Conservation (phyloP, 2,797 vertebrate genomes). For the Lemur catta region DNA sequence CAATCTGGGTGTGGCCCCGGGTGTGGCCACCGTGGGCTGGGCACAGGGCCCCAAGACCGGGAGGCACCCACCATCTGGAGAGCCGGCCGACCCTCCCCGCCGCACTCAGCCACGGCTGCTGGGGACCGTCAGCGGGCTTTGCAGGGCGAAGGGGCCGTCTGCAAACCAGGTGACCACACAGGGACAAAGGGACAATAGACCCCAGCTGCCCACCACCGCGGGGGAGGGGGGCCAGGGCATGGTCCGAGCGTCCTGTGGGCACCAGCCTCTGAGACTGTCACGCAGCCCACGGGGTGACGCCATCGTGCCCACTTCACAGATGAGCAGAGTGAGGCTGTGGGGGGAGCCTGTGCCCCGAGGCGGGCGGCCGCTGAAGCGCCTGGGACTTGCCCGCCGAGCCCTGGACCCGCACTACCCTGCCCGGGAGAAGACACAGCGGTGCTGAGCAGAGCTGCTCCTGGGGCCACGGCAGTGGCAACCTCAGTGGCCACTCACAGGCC, state of each 20-base stretch:
- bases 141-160: too few relatives aligned
- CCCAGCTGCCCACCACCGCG: accelerated
- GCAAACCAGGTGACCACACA: not conserved
- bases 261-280: not conserved
- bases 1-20: not conserved
- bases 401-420: not conserved
- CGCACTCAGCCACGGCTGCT: not conserved
- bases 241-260: not conserved
- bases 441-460: not conserved
- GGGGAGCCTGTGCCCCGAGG: accelerated
- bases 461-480: too few relatives aligned
- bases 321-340: not conserved
- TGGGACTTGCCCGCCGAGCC: too few relatives aligned
- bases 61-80: not conserved
- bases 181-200: not conserved
- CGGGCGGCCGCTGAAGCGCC: not conserved
- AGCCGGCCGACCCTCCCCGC: not conserved
- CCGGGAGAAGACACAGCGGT: not conserved
- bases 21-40: accelerated
- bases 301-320: not conserved
- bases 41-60: not conserved
- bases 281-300: not conserved
- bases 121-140: not conserved
- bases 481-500: accelerated
- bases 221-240: not conserved